phyloP scores from a whole-genome alignment of 1,140 invertebrate species.

The Trichonephila clavata region DNA sequence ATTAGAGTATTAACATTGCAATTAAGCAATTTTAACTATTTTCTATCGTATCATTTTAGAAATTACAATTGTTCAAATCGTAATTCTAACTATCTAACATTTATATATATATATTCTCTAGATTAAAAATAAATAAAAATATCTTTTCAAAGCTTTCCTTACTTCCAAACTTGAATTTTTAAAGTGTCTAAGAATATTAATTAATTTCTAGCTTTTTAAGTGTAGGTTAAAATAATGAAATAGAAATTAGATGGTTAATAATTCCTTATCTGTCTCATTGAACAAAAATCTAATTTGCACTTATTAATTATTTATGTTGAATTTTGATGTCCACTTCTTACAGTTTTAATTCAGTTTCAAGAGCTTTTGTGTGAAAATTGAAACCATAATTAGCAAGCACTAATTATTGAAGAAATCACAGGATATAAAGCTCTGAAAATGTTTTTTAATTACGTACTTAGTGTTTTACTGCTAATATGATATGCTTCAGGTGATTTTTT shows the following conservation, averaged over 20 bases:
- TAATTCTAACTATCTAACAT: too few relatives aligned
- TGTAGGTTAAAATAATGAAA: background rate
- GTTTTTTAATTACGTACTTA: constrained; percentile 12
- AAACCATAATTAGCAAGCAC: background rate
- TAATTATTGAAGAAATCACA: background rate
- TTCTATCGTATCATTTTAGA: too few relatives aligned
- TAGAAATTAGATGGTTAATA: background rate
- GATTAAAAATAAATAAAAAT: too few relatives aligned
- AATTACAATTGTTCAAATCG: too few relatives aligned
- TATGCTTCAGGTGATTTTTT: background rate
- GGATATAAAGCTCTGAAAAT: background rate
- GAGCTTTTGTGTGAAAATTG: background rate
- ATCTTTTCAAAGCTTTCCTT: too few relatives aligned
- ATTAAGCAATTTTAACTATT: too few relatives aligned
- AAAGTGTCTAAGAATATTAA: too few relatives aligned
- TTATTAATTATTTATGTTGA: background rate
- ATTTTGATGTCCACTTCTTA: background rate
- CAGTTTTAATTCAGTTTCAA: background rate
- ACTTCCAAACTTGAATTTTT: too few relatives aligned
- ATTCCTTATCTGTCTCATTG: background rate
- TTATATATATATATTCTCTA: too few relatives aligned
- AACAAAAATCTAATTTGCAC: background rate
- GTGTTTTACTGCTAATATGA: background rate
- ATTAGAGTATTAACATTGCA: too few relatives aligned
- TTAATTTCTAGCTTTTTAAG: too few relatives aligned